Evolutionary conservation across 2,113 vertebrate genomes (phyloP), one percentile per base, ranked within the genome.

Genomic region (human (Homo sapiens)): DNA sequence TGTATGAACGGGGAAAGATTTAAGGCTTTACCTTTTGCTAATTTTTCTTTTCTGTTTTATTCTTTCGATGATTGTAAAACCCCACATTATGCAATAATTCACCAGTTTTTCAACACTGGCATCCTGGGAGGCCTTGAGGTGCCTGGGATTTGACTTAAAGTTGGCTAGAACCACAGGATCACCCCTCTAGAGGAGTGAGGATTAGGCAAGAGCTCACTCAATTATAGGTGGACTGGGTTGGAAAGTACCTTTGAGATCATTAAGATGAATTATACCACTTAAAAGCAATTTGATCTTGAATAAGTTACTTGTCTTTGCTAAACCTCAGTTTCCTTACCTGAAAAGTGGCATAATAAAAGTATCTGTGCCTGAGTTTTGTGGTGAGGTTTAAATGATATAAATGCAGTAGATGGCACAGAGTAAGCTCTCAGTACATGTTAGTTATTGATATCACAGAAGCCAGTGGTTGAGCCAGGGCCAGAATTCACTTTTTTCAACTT

Each of bases 401-500:
- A 88, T 27, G 52, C 10, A 75, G 55, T 23, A 10, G 57, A 55
- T 5, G 43, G 6, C 81, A 88, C n/a, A 89, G 73, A 79, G 13
- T 61, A 38, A 89, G 22, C 1, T 50, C n/a, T 89, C 35, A 35
- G 14, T 35, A 83, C 57, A 35, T 72, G 14, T 70, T 75, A 70
- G 57, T 43, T 93, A 45, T n/a, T 94, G 48, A 55, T 89, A 68
- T 40, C 43, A 89, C 8, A 38, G 76, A 87, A 70, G 16, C 85
- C 64, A 93, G 78, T 45, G 43, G 25, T 48, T 91, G 88, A 91
- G 18, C 22, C 10, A 72, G 57, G 70, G 16, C 48, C 30, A 76
- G 45, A 90, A 93, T 91, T 95, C 81, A 89, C 16, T n/a, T 35
- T 96, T 88, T 76, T 27, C n/a, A 40, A 89, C 22, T 93, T 94